Conservation (phyloP, 2,888 invertebrate species). For the Melanargia galathea region DNA sequence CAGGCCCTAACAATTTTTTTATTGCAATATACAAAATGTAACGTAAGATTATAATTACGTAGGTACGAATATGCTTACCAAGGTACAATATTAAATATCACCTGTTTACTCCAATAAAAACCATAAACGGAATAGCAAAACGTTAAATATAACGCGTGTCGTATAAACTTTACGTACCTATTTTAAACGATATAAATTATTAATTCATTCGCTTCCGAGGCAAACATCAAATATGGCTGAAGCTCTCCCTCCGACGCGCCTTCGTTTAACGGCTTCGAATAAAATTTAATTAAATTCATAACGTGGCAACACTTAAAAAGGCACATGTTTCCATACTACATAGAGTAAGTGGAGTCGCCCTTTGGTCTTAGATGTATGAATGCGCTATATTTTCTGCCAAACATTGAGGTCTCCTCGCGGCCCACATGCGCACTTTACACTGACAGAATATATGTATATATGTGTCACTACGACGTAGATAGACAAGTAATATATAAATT, state of each 20-base stretch:
- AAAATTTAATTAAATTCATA: constrained; percentile 45
- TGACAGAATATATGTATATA: too few relatives aligned
- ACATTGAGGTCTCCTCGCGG: too few relatives aligned
- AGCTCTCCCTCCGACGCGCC: constrained; percentile 36
- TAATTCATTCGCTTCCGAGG: constrained; percentile 28
- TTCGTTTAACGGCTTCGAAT: constrained; percentile 44
- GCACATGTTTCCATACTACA: constrained; percentile 34
- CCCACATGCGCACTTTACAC: too few relatives aligned
- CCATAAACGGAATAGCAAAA: constrained; percentile 13
- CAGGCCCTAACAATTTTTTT: too few relatives aligned
- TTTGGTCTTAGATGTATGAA: too few relatives aligned
- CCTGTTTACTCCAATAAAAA: constrained; percentile 17
- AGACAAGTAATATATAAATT: too few relatives aligned
- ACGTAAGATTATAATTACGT: too few relatives aligned
- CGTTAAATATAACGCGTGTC: constrained; percentile 21
- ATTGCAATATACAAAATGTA: too few relatives aligned
- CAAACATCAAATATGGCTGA: constrained; percentile 36
- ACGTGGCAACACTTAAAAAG: constrained; percentile 37
- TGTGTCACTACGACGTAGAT: too few relatives aligned
- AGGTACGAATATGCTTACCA: too few relatives aligned
- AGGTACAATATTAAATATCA: neutral
- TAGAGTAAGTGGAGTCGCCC: too few relatives aligned
- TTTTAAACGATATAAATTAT: constrained; percentile 27
- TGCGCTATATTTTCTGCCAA: too few relatives aligned
- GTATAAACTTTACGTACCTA: constrained; percentile 23